These are phyloP conservation scores for Cephus runcator DNA, from an alignment of 2,888 invertebrate species.

Conservation along the genomic window DNA sequence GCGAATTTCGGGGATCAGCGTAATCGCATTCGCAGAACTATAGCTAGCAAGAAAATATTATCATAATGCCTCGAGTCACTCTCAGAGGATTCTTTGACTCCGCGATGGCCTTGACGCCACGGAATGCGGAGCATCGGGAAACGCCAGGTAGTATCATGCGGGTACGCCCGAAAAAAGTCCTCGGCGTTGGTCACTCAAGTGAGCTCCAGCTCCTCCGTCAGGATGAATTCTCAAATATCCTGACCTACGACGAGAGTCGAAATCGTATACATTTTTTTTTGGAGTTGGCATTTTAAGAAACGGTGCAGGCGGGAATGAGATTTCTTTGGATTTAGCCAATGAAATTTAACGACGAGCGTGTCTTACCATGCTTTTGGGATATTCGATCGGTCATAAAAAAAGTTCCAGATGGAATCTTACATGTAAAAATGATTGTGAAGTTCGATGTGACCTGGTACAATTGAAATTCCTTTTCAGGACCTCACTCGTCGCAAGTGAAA, in stretches of 20 bases:
- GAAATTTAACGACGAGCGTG: background rate
- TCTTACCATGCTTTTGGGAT: background rate
- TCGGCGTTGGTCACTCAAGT: background rate
- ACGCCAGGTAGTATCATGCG: background rate
- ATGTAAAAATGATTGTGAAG: background rate
- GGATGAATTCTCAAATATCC: background rate
- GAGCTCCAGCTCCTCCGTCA: background rate
- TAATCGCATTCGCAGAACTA: background rate
- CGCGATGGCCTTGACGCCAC: background rate
- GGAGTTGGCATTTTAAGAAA: background rate
- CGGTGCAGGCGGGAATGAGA: background rate
- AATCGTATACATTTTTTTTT: background rate
- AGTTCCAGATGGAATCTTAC: background rate
- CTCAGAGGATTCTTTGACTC: background rate
- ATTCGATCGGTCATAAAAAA: background rate
- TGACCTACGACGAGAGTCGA: background rate
- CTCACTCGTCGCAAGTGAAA: background rate
- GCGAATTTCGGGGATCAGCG: background rate
- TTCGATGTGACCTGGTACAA: background rate
- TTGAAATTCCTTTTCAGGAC: background rate
- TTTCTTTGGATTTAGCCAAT: background rate
- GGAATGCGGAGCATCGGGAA: background rate
- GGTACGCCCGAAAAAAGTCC: background rate
- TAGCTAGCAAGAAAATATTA: background rate
- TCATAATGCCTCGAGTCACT: background rate